Base-by-base conservation (phyloP, 2,888 invertebrate genomes). In the Axea sp. region DNA sequence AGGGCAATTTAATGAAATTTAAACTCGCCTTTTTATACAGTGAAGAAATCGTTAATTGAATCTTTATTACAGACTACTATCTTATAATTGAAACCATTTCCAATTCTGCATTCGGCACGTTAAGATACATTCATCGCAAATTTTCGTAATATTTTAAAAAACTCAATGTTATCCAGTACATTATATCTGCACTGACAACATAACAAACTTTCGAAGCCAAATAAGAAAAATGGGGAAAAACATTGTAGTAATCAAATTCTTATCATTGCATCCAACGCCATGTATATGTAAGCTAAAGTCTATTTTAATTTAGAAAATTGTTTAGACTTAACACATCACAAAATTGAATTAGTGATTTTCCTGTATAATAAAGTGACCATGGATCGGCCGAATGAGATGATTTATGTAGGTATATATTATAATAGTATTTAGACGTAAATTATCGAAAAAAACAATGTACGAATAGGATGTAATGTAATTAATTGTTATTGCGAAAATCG, bases 271-370 rank as follows among this genome's bases (percentile, higher is more conserved):
- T 76, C 75, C 73, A 68, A 74, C 65, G 31, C 33, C 62, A 33
- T 30, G 72, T 78, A 78, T 76, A 78, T 41, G 77, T 77, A 80
- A 78, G 76, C 65, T 76, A 78, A 80, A 74, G 77, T 57, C 78
- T 76, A 78, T 84, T 84, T 83, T 81, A 80, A 79, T 71, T 83
- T 78, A 71, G 76, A 74, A 75, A 77, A 80, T 84, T 78, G 81
- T 82, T 84, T 83, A 83, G 80, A 76, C 76, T 79, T 49, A 12
- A 35, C 31, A 78, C 78, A 77, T 82, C 80, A 76, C 79, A 78
- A 65, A 41, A 73, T 84, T 82, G 78, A 80, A 84, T 83, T 84
- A 84, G 85, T 82, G 77, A 76, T 80, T 82, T 85, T 81, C 82
- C 80, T 81, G 80, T 84, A 69, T 83, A 82, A 84, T 77, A 78